phyloP scores from a whole-genome alignment of 1,140 invertebrate species.

The Chionoecetes opilio region DNA sequence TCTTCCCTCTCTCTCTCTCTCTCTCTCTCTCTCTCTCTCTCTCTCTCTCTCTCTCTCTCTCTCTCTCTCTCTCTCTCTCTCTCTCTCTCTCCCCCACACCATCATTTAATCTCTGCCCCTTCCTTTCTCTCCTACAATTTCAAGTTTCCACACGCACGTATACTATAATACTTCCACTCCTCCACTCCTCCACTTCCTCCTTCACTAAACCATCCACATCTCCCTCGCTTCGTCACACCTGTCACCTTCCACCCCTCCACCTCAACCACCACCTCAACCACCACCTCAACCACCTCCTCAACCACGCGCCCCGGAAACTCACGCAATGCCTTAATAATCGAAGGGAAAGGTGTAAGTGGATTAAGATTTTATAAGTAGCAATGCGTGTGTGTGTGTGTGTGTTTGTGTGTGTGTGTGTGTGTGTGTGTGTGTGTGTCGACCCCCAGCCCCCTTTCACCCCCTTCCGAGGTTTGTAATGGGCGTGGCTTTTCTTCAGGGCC shows the following conservation, averaged over 20 bases:
- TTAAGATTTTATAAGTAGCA: not conserved
- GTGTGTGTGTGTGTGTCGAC: constrained; percentile 45
- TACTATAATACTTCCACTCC: too few relatives aligned
- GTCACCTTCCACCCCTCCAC: too few relatives aligned
- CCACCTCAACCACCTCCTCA: not conserved
- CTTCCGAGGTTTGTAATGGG: not conserved
- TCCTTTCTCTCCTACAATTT: not conserved
- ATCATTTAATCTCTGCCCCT: too few relatives aligned
- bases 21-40: not conserved
- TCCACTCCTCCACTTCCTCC: constrained; percentile 2
- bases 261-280: too few relatives aligned
- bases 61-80: too few relatives aligned
- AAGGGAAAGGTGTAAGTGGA: not conserved
- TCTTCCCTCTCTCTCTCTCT: not conserved
- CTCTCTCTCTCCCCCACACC: not conserved
- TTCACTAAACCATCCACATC: not conserved
- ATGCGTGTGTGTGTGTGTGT: not conserved
- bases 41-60: too few relatives aligned
- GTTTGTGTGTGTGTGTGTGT: constrained; percentile 51
- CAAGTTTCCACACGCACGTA: not conserved
- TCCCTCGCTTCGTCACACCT: not conserved
- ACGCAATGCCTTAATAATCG: not conserved
- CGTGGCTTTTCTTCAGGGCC: not conserved
- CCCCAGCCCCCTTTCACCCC: not conserved
- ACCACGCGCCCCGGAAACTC: not conserved